Evolutionary conservation across 2,113 vertebrate genomes (phyloP), one percentile per base, ranked within the genome.

Genomic region (Anoplopoma fimbria): DNA sequence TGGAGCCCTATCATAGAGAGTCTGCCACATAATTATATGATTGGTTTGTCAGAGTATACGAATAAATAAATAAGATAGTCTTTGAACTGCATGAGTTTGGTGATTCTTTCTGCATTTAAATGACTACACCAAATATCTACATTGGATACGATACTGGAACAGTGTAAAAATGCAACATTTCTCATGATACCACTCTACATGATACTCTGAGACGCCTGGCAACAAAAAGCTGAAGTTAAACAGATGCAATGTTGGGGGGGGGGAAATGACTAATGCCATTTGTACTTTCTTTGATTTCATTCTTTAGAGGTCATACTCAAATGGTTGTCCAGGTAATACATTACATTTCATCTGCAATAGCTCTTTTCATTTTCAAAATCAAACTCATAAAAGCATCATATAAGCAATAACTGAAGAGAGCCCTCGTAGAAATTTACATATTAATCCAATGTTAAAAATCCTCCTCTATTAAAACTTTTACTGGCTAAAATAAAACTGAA

Each of bases 361-460:
- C 89, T 89, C 84, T 89, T 86, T 92, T 93, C 93, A 93, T 93
- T 94, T 93, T 94, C 91, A 94, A 95, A 95, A 94, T 93, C 93
- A 91, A 93, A 94, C 92, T 94, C 92, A 91, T 95, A 95, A 95
- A 95, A 90, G 90, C 89, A 94, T 95, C 94, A 93, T 92, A 92
- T 91, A 82, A 92, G 91, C 93, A 92, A 90, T 92, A 93, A 95
- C 89, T 13, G 69, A 78, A 89, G 86, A 83, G 80, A 86, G 83
- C 77, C 91, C 93, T 93, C 69, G 85, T 93, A 86, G 88, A 93
- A 91, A 95, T 95, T 94, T 95, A 93, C 94, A 95, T 95, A 95
- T 95, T 95, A 94, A 94, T 95, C 93, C 92, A 94, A 94, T 94
- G 90, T 92, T 94, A 93, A 95, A 95, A 94, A 93, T 93, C 82